Percentiles rank a stretch among this genome's conserved stretches.
phyloP scores from a whole-genome alignment of 2,888 invertebrate species.

The Melanotus villosus region DNA sequence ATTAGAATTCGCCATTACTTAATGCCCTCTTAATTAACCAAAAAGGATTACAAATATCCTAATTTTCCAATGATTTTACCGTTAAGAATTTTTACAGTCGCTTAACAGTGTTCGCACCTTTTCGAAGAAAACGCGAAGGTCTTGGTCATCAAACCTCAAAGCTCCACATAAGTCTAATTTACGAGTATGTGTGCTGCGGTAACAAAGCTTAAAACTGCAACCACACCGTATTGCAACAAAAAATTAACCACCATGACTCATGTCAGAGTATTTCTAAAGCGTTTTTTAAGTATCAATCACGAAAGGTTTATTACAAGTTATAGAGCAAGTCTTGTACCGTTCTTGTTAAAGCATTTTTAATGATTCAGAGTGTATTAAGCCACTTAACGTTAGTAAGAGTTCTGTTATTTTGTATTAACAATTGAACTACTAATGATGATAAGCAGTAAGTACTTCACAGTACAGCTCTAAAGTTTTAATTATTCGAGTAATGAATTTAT shows the following conservation, averaged over 20 bases:
- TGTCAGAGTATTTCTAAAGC: background rate
- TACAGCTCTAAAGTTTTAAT: too few species aligned
- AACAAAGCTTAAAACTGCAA: background rate
- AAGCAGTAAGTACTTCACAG: too few species aligned
- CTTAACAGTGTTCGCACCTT: background rate
- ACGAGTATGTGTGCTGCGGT: background rate
- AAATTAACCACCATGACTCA: background rate
- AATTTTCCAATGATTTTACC: background rate
- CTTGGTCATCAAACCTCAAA: constrained; percentile 2
- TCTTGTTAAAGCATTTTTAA: background rate
- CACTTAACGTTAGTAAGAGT: background rate
- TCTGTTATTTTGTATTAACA: background rate
- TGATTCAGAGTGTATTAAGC: background rate
- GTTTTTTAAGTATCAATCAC: constrained; percentile 2
- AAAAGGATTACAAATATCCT: too few species aligned
- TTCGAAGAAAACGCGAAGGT: background rate
- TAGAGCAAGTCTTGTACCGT: background rate
- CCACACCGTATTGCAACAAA: background rate
- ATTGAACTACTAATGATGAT: background rate
- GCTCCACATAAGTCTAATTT: background rate
- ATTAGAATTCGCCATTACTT: too few species aligned
- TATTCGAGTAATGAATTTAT: too few species aligned
- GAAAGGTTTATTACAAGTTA: background rate
- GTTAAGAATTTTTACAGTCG: background rate
- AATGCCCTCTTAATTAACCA: too few species aligned